A percentile compares a stretch with the other conserved stretches of the same genome.
These are phyloP conservation scores for Aplodontia rufa DNA, from an alignment of 2,113 vertebrate genomes.

Conservation along the genomic window DNA sequence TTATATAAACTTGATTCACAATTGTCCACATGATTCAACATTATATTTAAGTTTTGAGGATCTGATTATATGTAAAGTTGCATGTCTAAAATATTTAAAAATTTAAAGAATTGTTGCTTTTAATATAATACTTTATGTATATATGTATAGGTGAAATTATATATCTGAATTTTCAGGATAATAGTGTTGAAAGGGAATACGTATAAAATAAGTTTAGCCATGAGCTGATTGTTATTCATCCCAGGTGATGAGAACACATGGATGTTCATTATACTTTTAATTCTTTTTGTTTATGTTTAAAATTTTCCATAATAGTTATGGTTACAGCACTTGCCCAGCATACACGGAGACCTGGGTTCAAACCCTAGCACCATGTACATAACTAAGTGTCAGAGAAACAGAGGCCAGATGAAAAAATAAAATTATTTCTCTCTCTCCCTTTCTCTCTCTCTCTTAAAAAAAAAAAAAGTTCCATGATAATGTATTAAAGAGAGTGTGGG, in stretches of 20 bases:
- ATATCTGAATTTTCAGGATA: conserved; percentile 9
- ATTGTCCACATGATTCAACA: background rate
- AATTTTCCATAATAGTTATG: background rate
- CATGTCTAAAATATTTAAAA: background rate
- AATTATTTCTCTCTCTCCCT: no score
- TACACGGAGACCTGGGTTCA: no score
- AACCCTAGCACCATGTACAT: no score
- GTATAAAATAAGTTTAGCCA: background rate
- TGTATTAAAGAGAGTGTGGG: background rate
- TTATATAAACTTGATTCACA: background rate
- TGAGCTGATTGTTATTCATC: background rate
- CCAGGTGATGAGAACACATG: background rate
- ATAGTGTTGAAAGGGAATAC: background rate
- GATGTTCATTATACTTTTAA: background rate
- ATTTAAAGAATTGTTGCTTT: background rate
- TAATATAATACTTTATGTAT: background rate
- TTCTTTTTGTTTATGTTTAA: background rate
- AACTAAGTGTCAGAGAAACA: no score
- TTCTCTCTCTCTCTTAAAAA: no score
- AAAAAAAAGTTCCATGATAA: no score
- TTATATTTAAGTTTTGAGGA: background rate
- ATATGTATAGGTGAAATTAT: background rate
- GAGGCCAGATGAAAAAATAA: no score
- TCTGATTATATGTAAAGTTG: background rate
- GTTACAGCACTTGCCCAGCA: no score